Evolutionary conservation across 35 echinoderm and acorn worm genomes (phyloP).

Genomic region (Apostichopus parvimensis): DNA sequence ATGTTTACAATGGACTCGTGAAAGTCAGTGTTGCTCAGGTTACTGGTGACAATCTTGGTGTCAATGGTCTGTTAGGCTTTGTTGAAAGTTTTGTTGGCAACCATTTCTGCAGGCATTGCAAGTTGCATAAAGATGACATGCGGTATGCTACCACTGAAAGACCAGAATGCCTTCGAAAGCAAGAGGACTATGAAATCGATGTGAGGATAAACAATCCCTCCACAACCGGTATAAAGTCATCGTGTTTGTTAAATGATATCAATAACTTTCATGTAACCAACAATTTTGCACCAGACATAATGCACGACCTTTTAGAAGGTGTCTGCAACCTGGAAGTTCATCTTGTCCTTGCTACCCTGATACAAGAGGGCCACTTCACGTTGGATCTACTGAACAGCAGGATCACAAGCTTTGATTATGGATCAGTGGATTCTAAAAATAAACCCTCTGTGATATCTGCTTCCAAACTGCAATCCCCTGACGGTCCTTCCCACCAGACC

Average conservation of each 20-base stretch:
- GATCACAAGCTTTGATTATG: constrained; percentile 70
- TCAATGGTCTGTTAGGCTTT: constrained; percentile 45
- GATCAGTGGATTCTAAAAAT: constrained; percentile 30
- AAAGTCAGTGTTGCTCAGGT: constrained; percentile 58
- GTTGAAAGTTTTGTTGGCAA: constrained; percentile 58
- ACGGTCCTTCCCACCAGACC: constrained; percentile 42
- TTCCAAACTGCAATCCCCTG: constrained; percentile 47
- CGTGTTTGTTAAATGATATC: constrained; percentile 56
- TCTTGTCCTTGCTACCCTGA: constrained; percentile 34
- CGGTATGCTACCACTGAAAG: no score
- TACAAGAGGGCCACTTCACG: not conserved
- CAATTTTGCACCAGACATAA: constrained; percentile 57
- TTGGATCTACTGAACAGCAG: constrained; percentile 37
- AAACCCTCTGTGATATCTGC: constrained; percentile 37
- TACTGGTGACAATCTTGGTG: constrained; percentile 56
- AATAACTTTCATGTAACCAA: constrained; percentile 59
- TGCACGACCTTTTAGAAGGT: constrained; percentile 71
- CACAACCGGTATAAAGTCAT: constrained; percentile 58
- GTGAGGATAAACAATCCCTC: constrained; percentile 37
- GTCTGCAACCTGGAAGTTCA: constrained; percentile 56
- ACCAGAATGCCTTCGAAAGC: no score
- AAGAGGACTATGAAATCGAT: no score
- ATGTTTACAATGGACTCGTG: constrained; percentile 59
- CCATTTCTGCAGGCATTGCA: constrained; percentile 53
- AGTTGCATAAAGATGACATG: constrained; percentile 11